Evolutionary conservation across 2,888 invertebrate genomes (phyloP).

Genomic region (Carpatolechia fugitivella): DNA sequence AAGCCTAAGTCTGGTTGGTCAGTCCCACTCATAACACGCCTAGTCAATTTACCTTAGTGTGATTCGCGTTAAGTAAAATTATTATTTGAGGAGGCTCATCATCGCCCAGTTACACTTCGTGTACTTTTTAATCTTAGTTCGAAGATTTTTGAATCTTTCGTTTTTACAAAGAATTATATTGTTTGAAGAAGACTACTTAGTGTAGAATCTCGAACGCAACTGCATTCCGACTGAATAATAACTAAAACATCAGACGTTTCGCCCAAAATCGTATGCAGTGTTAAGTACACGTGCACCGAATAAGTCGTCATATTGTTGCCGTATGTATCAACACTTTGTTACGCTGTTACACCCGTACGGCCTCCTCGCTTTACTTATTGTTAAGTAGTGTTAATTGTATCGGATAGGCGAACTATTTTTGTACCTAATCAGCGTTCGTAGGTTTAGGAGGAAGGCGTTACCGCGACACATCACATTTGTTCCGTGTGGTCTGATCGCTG

Average conservation of each 20-base stretch:
- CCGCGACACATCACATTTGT: constrained; percentile 56
- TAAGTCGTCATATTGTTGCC: background rate
- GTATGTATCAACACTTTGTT: background rate
- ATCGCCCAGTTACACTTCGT: constrained; percentile 34
- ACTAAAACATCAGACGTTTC: background rate
- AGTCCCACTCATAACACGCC: constrained; percentile 69
- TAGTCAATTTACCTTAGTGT: constrained; percentile 80
- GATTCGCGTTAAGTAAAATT: constrained; percentile 76
- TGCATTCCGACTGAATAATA: constrained; percentile 5
- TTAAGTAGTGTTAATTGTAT: constrained; percentile 78
- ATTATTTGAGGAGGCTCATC: constrained; percentile 51
- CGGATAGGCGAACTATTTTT: constrained; percentile 78
- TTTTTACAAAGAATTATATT: constrained; percentile 23
- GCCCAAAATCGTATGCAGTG: background rate
- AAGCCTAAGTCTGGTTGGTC: constrained; percentile 37
- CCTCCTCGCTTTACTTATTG: constrained; percentile 74
- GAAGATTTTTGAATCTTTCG: constrained; percentile 37
- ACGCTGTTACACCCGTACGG: constrained; percentile 27
- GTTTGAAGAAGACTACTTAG: background rate
- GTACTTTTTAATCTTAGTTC: constrained; percentile 35
- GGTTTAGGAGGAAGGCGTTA: constrained; percentile 67
- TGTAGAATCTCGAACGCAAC: background rate
- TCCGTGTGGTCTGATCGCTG: constrained; percentile 51
- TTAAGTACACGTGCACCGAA: constrained; percentile 5
- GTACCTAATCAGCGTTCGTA: constrained; percentile 74